Evolutionary conservation across 2,113 vertebrate species (phyloP).

Genomic region (Periophthalmodon schlosseri): DNA sequence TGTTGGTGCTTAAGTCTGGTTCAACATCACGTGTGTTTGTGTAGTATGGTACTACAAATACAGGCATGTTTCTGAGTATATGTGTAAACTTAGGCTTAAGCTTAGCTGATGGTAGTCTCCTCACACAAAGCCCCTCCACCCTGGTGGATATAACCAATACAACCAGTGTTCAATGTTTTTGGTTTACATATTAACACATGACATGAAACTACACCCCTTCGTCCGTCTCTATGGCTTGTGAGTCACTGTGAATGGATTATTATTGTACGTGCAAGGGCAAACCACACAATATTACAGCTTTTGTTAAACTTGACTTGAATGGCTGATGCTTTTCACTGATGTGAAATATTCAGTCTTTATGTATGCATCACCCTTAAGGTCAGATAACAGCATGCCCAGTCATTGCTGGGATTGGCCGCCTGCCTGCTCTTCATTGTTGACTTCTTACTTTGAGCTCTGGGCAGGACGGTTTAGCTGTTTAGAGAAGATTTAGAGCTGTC

Average conservation of each 20-base stretch:
- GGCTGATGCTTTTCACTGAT: slow-evolving; percentile 30
- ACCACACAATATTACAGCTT: neutral
- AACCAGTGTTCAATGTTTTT: neutral
- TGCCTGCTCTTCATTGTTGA: slow-evolving; percentile 56
- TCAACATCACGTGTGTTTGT: slow-evolving; percentile 52
- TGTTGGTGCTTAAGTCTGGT: slow-evolving; percentile 61
- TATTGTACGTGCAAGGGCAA: neutral
- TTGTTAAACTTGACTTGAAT: slow-evolving; percentile 11
- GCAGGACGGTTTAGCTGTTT: slow-evolving; percentile 70
- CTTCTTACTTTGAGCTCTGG: slow-evolving; percentile 45
- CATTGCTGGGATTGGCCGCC: slow-evolving; percentile 60
- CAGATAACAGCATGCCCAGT: slow-evolving; percentile 60
- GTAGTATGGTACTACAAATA: slow-evolving; percentile 52
- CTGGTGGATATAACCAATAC: slow-evolving; percentile 37
- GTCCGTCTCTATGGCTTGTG: neutral
- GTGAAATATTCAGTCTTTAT: slow-evolving; percentile 47
- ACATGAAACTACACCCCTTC: neutral
- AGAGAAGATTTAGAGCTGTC: slow-evolving; percentile 75
- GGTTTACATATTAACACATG: neutral
- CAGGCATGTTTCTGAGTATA: slow-evolving; percentile 70
- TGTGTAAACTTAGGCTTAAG: slow-evolving; percentile 70
- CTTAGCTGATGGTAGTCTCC: slow-evolving; percentile 71
- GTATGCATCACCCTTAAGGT: slow-evolving; percentile 53
- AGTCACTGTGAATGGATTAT: neutral
- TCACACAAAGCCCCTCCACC: slow-evolving; percentile 72